Base-by-base conservation (phyloP, 2,888 invertebrate species). In the Chrysomela aeneicollis region DNA sequence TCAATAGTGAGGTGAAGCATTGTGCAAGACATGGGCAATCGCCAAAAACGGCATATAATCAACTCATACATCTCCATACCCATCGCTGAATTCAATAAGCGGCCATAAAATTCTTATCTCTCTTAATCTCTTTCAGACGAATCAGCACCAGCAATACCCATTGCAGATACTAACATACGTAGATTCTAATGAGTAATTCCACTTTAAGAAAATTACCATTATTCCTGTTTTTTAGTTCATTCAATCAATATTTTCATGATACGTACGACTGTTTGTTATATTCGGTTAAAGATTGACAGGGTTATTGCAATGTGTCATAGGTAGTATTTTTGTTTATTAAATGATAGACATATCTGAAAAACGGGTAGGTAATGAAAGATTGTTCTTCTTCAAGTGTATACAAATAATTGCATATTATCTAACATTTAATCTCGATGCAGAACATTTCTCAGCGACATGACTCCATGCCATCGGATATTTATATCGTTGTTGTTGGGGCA, bases 401-500 rank as follows among this genome's bases (percentile, higher is more conserved):
- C 26, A 6, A 26, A 26, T 26, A 26, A 26, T 26, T 26, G 26
- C 26, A 26, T 26, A 26, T 26, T 54, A 54, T 54, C 54, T 54
- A 54, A 37, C 32, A 54, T 54, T 54, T 32, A 32, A 54, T 54
- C 54, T 54, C 35, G 37, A 54, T 35, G 30, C 54, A 32, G 21
- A 30, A 12, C 54, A 54, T 54, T 54, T 54, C 19, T 19, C 54
- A 54, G 54, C 37, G 32, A 54, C 54, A 54, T 54, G 54, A 54
- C 32, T 54, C 37, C 35, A 26, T 54, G 54, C 54, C 54, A 54
- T 54, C 54, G 15, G 32, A 37, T 54, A 54, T 54, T 54, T 54
- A 54, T 54, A 35, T 19, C 18, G 54, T 37, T 54, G 54, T 54
- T 19, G 54, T 49, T n/a, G n/a, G n/a, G n/a, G 65, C 67, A 65